These are phyloP conservation scores for Eulemur rubriventer DNA, from an alignment of 2,797 vertebrate species.

Conservation along the genomic window DNA sequence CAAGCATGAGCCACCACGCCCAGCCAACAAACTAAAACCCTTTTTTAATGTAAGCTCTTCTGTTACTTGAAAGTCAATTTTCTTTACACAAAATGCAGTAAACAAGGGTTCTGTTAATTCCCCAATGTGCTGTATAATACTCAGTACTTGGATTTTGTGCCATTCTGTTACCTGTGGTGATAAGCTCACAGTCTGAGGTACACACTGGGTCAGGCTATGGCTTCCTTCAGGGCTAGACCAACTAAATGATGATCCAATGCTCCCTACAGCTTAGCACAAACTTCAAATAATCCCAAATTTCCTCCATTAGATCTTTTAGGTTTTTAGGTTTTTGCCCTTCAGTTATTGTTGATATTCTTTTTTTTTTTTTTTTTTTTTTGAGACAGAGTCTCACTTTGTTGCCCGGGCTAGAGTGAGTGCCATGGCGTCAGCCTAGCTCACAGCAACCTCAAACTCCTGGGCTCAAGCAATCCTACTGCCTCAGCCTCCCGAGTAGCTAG, in stretches of 20 bases:
- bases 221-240: neutral
- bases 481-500: too few species aligned
- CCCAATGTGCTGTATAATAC: neutral
- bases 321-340: slow-evolving; percentile 24
- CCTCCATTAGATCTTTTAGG: neutral
- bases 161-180: neutral
- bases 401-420: too few species aligned
- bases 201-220: neutral
- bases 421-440: too few species aligned
- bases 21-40: neutral
- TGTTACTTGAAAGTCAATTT: slow-evolving; percentile 12
- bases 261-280: neutral
- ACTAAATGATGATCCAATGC: neutral
- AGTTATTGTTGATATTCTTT: neutral
- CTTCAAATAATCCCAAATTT: slow-evolving; percentile 31
- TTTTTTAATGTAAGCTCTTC: neutral
- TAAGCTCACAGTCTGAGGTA: neutral
- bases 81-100: neutral
- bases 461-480: too few species aligned
- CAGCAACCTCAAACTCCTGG: too few species aligned
- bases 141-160: neutral
- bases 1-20: neutral
- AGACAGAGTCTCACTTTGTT: too few species aligned
- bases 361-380: too few species aligned
- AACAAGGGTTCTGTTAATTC: neutral